Evolutionary conservation across 2,113 vertebrate species (phyloP).

Genomic region (Narcine bancroftii): DNA sequence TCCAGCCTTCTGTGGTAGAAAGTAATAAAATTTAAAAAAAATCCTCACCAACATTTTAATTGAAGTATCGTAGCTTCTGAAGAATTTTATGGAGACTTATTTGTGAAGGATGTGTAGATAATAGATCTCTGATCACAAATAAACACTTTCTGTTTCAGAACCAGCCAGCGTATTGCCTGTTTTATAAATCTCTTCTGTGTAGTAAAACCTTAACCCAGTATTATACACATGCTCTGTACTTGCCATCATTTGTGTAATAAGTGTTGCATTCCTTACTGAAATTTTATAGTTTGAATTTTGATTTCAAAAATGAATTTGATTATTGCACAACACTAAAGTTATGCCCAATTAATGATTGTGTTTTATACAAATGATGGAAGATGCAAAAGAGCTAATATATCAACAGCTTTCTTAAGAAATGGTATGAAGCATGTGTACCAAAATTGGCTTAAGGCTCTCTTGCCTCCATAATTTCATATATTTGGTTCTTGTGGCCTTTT

Average conservation of each 20-base stretch:
- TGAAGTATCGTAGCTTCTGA: constrained; percentile 71
- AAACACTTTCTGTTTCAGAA: constrained; percentile 82
- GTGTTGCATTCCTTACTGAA: not conserved
- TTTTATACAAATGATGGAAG: constrained; percentile 37
- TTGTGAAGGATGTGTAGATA: constrained; percentile 88
- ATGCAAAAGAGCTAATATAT: constrained; percentile 20
- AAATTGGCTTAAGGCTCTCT: constrained; percentile 44
- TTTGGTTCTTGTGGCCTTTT: constrained; percentile 73
- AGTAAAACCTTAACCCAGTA: constrained; percentile 36
- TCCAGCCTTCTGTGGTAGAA: constrained; percentile 72
- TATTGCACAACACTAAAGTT: not conserved
- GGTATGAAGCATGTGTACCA: constrained; percentile 34
- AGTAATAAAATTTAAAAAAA: constrained; percentile 42
- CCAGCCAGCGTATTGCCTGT: constrained; percentile 65
- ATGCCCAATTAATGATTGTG: not conserved
- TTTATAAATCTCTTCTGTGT: constrained; percentile 44
- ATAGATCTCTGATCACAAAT: constrained; percentile 81
- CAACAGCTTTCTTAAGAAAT: constrained; percentile 31
- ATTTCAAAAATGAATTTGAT: not conserved
- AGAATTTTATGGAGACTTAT: constrained; percentile 65
- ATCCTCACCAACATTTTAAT: constrained; percentile 60
- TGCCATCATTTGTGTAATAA: constrained; percentile 35
- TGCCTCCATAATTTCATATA: constrained; percentile 47
- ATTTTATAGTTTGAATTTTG: not conserved
- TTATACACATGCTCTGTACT: constrained; percentile 36